Conservation (phyloP, 2,113 vertebrate genomes). For the Aix galericulata region DNA sequence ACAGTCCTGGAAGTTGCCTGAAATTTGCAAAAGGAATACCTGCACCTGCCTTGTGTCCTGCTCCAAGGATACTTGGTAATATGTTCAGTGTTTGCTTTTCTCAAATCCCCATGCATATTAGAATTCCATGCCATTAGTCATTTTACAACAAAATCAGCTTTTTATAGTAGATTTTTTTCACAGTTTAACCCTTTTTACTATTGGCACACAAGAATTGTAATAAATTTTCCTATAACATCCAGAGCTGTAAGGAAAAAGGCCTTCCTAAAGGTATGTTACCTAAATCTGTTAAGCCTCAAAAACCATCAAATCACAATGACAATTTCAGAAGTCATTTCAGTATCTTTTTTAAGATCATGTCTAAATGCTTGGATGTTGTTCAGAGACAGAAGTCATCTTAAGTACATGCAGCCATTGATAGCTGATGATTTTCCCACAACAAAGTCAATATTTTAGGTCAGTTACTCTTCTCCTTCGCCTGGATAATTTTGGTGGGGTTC, state of each 20-base stretch:
- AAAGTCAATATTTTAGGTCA: background rate
- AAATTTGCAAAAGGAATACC: background rate
- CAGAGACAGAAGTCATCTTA: background rate
- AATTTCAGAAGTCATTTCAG: background rate
- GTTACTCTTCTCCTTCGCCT: background rate
- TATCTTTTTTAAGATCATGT: background rate
- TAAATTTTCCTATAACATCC: background rate
- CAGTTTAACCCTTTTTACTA: background rate
- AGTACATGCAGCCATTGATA: background rate
- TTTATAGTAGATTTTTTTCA: background rate
- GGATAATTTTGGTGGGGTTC: background rate
- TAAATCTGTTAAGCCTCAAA: background rate
- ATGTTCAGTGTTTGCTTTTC: slow-evolving; percentile 13
- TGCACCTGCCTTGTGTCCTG: background rate
- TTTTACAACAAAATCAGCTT: slow-evolving; percentile 42
- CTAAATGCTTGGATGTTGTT: background rate
- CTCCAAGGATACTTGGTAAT: background rate
- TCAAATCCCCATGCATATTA: slow-evolving; percentile 7
- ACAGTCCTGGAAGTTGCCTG: background rate
- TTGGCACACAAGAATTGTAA: background rate
- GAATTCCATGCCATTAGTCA: slow-evolving; percentile 21
- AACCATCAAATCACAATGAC: background rate
- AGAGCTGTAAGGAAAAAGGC: background rate
- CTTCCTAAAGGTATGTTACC: background rate
- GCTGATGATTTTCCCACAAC: background rate